Evolutionary conservation across 2,113 vertebrate genomes (phyloP), one percentile per base, ranked within the genome.

Genomic region (Alouatta palliata): DNA sequence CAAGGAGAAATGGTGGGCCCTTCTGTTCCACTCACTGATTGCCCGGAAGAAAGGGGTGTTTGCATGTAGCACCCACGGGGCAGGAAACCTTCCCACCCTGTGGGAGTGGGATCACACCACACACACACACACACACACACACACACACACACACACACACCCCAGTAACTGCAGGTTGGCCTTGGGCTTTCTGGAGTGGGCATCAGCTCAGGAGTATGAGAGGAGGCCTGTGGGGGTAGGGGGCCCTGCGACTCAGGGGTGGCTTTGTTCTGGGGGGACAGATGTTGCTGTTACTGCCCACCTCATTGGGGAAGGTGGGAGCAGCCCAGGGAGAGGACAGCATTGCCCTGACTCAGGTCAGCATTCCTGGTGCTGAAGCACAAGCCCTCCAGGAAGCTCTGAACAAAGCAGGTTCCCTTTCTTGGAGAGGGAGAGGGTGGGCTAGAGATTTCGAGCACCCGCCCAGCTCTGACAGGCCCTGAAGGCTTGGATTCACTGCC

Each of bases 351-450:
- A 25, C 66, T 4, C n/a, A 20, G 19, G 13, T 32, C 35, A 25
- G 43, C 1, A 0, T 11, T 61, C 17, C 6, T 37, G 27, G 27
- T 30, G 8, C 21, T 12, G 20, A 9, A 0, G 21, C 23, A 13
- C 17, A 49, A 1, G 4, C 2, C 45, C 82, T 75, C 35, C 4
- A 19, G 19, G n/a, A 64, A 1, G 1, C 56, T 16, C 16, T 6
- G 0, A 11, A 14, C 35, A 68, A 20, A 54, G 47, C 7, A 7
- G 47, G 61, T 4, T 8, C 27, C 45, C 40, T 61, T 40, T 25
- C 27, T 64, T 14, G 32, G 37, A 27, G 27, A 52, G 54, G 66
- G n/a, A 14, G 71, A 47, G 54, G 2, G 21, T 0, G 8, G 52
- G 21, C 10, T 9, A n/a, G 43, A 20, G 20, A 0, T 23, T 14